Base-by-base conservation (phyloP, 1,140 invertebrate species). In the Formica selysi region DNA sequence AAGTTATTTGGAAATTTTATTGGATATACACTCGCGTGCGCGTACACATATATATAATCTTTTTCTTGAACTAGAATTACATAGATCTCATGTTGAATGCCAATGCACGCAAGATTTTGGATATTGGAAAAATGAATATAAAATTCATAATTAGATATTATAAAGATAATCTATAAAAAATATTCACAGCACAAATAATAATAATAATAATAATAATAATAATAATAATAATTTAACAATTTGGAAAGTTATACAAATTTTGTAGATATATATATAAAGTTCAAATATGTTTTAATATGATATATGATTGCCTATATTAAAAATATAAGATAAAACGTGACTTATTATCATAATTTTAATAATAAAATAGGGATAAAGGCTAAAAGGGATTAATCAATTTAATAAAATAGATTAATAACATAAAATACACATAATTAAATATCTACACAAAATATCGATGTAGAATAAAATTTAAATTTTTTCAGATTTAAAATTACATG, bases 321-420 rank as follows among this genome's bases (percentile, higher is more conserved):
- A 2, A 76, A 38, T 59, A 61, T 51, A 13, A 44, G 41, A 48
- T 48, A 22, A 26, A 19, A 38, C 36, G 4, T 19, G 19, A 54
- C 11, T 51, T 32, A 13, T 48, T 51, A 61, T 22, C 2, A 44
- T 44, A 64, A 32, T 64, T 61, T 76, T 3, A 44, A 2, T 38
- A 29, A 29, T 44, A 29, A 10, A 64, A 44, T 8, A n/a, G 29
- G 32, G 32, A 32, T 32, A 3, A 19, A 29, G 26, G 10, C 3
- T 57, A 61, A 41, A 29, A 61, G 19, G 10, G 26, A 1, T 16
- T 4, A 44, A 0, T 64, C 3, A 4, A 10, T 51, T 65, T 48
- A 36, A 65, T 74, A 38, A 74, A 74, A 22, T 26, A 38, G 19
- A 74, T 54, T 22, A 57, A 73, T 38, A 36, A 74, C 6, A 62